A percentile compares a stretch with the other conserved stretches of the same genome.
Evolutionary conservation across 2,888 invertebrate species (phyloP).

Genomic region (Anorthoa munda): DNA sequence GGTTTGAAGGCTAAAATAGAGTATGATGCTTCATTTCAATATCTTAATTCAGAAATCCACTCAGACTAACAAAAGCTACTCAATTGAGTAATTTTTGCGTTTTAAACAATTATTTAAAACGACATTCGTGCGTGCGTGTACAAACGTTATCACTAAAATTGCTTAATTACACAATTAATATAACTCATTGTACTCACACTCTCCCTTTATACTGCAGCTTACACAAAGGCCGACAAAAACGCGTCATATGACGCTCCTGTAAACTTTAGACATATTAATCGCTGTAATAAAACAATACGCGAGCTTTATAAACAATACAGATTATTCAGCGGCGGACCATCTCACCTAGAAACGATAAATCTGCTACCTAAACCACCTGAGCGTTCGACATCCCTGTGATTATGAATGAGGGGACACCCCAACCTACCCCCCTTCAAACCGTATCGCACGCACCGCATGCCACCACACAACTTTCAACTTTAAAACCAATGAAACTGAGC

Average conservation of each 20-base stretch:
- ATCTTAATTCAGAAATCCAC: no score
- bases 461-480: constrained; percentile 63
- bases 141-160: constrained; percentile 19
- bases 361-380: constrained; percentile 89
- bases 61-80: no score
- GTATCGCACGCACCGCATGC: constrained; percentile 59
- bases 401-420: constrained; percentile 84
- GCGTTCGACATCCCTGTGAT: constrained; percentile 87
- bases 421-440: constrained; percentile 66
- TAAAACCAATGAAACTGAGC: constrained; percentile 63
- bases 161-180: constrained; percentile 32
- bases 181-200: constrained; percentile 5
- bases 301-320: constrained; percentile 80
- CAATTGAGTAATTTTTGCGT: neutral
- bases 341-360: constrained; percentile 87
- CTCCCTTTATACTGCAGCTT: constrained; percentile 9
- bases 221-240: constrained; percentile 42
- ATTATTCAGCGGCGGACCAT: constrained; percentile 82
- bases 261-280: constrained; percentile 68
- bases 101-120: neutral
- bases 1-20: no score
- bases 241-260: constrained; percentile 49
- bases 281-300: constrained; percentile 73
- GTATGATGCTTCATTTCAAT: no score
- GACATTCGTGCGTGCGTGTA: constrained; percentile 22